A percentile compares a stretch with the other conserved stretches of the same genome.
phyloP scores from a whole-genome alignment of 2,797 vertebrate genomes.

The Urosaurus nigricauda region DNA sequence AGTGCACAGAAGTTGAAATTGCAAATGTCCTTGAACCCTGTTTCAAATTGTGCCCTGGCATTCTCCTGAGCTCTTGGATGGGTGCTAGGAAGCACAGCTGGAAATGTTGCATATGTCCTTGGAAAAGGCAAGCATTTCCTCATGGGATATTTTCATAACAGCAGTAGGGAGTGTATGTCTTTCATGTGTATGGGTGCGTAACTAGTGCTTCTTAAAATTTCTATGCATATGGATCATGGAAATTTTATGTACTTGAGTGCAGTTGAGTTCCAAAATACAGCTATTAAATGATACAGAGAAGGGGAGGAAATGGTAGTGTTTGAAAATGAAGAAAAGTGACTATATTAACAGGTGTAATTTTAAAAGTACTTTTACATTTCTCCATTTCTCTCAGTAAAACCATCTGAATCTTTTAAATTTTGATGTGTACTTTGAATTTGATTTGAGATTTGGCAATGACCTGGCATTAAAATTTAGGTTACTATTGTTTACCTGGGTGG shows the following conservation, averaged over 20 bases:
- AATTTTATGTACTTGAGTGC: neutral
- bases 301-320: constrained; percentile 32
- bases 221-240: neutral
- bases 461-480: constrained; percentile 9
- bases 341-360: constrained; percentile 11
- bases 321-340: constrained; percentile 42
- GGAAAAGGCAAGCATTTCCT: constrained; percentile 11
- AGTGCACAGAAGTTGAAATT: constrained; percentile 79
- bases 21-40: constrained; percentile 79
- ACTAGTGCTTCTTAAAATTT: neutral
- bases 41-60: constrained; percentile 74
- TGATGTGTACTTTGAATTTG: neutral
- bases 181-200: neutral
- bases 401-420: neutral
- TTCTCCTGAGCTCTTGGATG: constrained; percentile 57
- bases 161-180: constrained; percentile 40
- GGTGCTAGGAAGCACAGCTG: constrained; percentile 13
- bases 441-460: neutral
- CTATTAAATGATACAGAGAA: constrained; percentile 1
- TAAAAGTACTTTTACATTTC: neutral
- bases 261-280: neutral
- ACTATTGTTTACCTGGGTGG: neutral
- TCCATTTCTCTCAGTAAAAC: neutral
- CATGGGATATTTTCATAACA: neutral
- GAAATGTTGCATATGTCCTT: neutral